A percentile compares a stretch with the other conserved stretches of the same genome.
Evolutionary conservation across 2,797 vertebrate species (phyloP).

Genomic region (Acanthornis magna): DNA sequence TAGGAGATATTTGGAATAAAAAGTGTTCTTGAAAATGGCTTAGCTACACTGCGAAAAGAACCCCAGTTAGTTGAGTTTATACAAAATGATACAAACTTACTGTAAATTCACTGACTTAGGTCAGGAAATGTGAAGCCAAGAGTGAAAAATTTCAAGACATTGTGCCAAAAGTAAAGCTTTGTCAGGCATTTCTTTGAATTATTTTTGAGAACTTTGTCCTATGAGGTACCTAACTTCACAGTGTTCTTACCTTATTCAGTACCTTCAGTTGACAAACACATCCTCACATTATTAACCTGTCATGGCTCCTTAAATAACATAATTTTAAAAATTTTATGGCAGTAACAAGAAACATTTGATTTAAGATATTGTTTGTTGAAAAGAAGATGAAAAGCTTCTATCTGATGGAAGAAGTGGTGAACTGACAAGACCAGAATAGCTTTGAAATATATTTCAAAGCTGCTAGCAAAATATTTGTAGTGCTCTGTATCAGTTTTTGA

Average conservation of each 20-base stretch:
- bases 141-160: not conserved
- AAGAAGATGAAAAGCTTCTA: not conserved
- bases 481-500: not conserved
- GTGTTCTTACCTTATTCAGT: not conserved
- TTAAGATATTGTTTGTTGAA: not conserved
- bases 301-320: not conserved
- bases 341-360: not conserved
- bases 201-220: not conserved
- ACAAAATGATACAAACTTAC: not conserved
- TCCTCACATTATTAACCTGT: not conserved
- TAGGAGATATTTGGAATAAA: not conserved
- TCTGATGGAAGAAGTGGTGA: accelerated
- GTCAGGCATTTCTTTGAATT: not conserved
- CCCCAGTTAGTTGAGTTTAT: accelerated
- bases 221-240: not conserved
- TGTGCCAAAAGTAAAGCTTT: not conserved
- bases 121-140: not conserved
- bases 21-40: not conserved
- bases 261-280: not conserved
- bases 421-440: not conserved
- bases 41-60: not conserved
- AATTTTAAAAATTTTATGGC: not conserved
- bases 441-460: not conserved
- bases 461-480: not conserved
- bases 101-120: not conserved